Percentiles rank a stretch among this genome's conserved stretches.
These are phyloP conservation scores for Toxotes jaculatrix DNA, from an alignment of 2,113 vertebrate species.

Conservation along the genomic window DNA sequence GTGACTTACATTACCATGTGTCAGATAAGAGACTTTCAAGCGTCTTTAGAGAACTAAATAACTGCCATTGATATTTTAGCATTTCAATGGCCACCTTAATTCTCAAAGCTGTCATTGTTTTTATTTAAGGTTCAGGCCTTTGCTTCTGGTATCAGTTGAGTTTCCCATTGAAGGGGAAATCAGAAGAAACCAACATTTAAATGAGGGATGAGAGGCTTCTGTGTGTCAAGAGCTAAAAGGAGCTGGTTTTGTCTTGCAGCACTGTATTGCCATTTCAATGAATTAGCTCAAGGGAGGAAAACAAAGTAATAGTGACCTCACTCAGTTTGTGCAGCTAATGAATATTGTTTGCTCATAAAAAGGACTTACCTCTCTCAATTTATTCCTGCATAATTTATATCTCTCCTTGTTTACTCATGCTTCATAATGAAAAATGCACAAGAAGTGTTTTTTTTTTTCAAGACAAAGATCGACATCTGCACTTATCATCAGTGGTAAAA, in stretches of 20 bases:
- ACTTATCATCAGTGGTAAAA: not conserved
- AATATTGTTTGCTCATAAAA: constrained; percentile 43
- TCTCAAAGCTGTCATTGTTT: constrained; percentile 88
- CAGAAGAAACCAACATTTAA: constrained; percentile 82
- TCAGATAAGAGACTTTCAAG: constrained; percentile 88
- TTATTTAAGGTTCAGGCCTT: constrained; percentile 78
- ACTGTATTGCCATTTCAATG: constrained; percentile 71
- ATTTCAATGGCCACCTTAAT: constrained; percentile 86
- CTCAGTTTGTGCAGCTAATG: constrained; percentile 45
- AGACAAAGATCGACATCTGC: constrained; percentile 6
- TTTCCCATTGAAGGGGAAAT: constrained; percentile 84
- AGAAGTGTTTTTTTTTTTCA: not conserved
- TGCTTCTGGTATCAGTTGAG: constrained; percentile 81
- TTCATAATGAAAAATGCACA: not conserved
- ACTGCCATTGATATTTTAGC: constrained; percentile 85
- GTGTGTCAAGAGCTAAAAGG: constrained; percentile 67
- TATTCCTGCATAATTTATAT: constrained; percentile 32
- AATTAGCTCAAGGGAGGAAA: constrained; percentile 63
- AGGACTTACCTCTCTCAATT: constrained; percentile 1
- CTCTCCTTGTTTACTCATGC: constrained; percentile 10
- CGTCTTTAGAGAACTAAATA: constrained; percentile 85
- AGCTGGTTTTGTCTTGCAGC: constrained; percentile 72
- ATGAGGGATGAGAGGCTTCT: constrained; percentile 77
- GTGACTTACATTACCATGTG: constrained; percentile 82
- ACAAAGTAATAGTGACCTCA: constrained; percentile 55